These are phyloP conservation scores for Polypterus bichir DNA, from an alignment of 2,113 vertebrate genomes.

Conservation along the genomic window DNA sequence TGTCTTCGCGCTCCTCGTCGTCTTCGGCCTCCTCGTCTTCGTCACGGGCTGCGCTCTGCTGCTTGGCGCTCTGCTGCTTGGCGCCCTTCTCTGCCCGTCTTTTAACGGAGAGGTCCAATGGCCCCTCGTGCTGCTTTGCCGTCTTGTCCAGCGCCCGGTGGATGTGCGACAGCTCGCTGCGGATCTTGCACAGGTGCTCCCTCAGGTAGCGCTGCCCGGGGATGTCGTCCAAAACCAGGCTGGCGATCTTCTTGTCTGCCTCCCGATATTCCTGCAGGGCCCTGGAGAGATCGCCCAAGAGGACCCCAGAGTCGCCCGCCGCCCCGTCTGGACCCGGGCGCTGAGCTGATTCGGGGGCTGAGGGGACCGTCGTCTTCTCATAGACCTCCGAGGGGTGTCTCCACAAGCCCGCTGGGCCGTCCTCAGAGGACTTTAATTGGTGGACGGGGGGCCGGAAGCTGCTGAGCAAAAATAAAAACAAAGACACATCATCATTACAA, in stretches of 20 bases:
- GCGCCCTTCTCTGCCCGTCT: conserved; percentile 19
- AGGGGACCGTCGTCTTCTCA: conserved; percentile 24
- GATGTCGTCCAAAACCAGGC: conserved; percentile 56
- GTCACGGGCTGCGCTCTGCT: not conserved
- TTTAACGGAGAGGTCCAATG: conserved; percentile 83
- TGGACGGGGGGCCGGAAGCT: conserved; percentile 34
- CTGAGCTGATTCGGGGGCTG: conserved; percentile 23
- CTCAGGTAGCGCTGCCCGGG: conserved; percentile 67
- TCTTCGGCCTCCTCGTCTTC: conserved; percentile 22
- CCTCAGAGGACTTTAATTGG: conserved; percentile 29
- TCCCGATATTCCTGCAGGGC: conserved; percentile 76
- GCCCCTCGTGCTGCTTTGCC: conserved; percentile 52
- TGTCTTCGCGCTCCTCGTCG: conserved; percentile 29
- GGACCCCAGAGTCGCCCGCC: conserved; percentile 44
- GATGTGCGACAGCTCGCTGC: conserved; percentile 76
- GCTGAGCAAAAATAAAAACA: conserved; percentile 2
- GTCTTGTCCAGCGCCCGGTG: conserved; percentile 72
- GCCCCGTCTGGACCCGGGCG: conserved; percentile 26
- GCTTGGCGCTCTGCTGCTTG: conserved; percentile 4
- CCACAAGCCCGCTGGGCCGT: conserved; percentile 34
- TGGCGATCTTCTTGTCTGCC: conserved; percentile 69
- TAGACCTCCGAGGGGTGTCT: conserved; percentile 21
- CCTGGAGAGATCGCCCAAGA: conserved; percentile 69
- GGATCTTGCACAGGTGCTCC: conserved; percentile 82
- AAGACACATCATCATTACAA: not conserved